Conservation (phyloP, 1,140 invertebrate genomes). For the Nymphalis io region DNA sequence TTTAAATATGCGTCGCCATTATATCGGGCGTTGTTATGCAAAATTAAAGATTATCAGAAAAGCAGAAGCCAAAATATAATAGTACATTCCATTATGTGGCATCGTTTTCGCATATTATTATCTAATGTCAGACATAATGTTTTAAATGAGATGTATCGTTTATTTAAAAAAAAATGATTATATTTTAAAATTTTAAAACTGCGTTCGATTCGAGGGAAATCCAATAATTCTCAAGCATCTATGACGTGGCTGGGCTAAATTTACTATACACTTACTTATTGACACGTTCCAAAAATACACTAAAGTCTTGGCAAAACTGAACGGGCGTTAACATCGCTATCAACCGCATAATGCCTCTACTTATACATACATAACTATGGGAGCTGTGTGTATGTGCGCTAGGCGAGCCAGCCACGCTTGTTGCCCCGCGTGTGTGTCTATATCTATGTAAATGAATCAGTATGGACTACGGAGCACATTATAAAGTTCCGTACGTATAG, state of each 20-base stretch:
- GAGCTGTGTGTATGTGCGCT: constrained; percentile 9
- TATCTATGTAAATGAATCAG: constrained; percentile 33
- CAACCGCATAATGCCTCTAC: constrained; percentile 59
- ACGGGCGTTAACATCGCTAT: constrained; percentile 74
- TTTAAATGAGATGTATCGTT: too few species aligned
- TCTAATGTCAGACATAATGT: too few species aligned
- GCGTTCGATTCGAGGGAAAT: constrained; percentile 36
- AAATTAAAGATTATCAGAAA: constrained; percentile 15
- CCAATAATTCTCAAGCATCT: constrained; percentile 36
- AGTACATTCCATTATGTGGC: not conserved
- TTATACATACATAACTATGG: constrained; percentile 15
- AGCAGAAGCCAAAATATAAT: constrained; percentile 3
- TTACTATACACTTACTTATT: constrained; percentile 76
- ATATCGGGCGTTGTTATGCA: constrained; percentile 12
- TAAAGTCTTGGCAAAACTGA: constrained; percentile 73
- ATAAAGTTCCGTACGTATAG: constrained; percentile 19
- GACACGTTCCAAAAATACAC: constrained; percentile 78
- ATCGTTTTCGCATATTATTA: not conserved
- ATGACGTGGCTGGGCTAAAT: constrained; percentile 52
- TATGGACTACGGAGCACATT: constrained; percentile 21
- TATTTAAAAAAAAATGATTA: not conserved
- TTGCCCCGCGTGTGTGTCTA: constrained; percentile 18
- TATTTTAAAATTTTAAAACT: constrained; percentile 3
- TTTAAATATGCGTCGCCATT: not conserved
- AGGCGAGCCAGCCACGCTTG: constrained; percentile 28